Evolutionary conservation across 1,140 invertebrate genomes (phyloP).

Genomic region (Thalassaphorura encarpata): DNA sequence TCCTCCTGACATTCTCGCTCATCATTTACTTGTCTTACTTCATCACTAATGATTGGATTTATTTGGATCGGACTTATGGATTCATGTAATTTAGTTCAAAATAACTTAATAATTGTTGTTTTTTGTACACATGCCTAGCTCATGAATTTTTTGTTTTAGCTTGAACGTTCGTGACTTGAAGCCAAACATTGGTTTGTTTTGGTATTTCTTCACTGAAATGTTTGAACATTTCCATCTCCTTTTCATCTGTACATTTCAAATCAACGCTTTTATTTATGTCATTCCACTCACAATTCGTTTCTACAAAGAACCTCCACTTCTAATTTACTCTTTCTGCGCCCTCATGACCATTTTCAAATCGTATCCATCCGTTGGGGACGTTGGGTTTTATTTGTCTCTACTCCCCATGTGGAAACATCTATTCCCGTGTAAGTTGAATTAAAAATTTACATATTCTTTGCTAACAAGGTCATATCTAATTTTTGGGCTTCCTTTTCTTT

Average conservation of each 20-base stretch:
- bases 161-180: conserved; percentile 81
- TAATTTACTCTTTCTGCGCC: conserved; percentile 72
- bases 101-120: no score
- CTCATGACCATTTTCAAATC: conserved; percentile 89
- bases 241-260: conserved; percentile 89
- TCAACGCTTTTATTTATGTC: conserved; percentile 88
- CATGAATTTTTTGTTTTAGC: conserved; percentile 42
- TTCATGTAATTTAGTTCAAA: conserved; percentile 59
- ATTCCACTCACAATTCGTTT: conserved; percentile 78
- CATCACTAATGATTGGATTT: conserved; percentile 54
- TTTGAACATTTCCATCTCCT: conserved; percentile 94
- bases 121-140: neutral
- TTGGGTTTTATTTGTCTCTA: conserved; percentile 80
- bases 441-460: conserved; percentile 7
- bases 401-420: conserved; percentile 85
- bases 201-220: conserved; percentile 99
- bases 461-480: neutral
- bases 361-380: conserved; percentile 91
- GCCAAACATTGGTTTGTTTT: conserved; percentile 95
- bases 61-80: conserved; percentile 66
- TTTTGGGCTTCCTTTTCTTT: conserved; percentile 32
- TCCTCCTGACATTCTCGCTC: conserved; percentile 32
- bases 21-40: conserved; percentile 39
- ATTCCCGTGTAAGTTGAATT: conserved; percentile 62
- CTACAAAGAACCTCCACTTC: conserved; percentile 70